phyloP scores from a whole-genome alignment of 2,797 vertebrate genomes.

The Clarias laeviceps region DNA sequence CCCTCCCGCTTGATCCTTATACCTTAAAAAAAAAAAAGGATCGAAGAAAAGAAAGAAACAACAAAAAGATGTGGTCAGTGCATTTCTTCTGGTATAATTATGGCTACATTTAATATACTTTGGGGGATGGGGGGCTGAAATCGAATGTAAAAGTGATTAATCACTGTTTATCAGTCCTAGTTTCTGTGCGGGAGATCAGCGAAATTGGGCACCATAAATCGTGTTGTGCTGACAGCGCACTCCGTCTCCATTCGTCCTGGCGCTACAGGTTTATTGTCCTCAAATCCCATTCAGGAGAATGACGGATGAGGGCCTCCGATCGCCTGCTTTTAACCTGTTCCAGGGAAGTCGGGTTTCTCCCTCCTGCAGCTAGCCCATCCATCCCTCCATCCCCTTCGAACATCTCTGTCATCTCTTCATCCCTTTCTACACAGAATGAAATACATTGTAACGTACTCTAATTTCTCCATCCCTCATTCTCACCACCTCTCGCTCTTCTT shows the following conservation, averaged over 20 bases:
- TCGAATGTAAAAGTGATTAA: slow-evolving; percentile 83
- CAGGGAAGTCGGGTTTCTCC: slow-evolving; percentile 58
- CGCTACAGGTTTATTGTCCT: slow-evolving; percentile 85
- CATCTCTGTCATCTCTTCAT: slow-evolving; percentile 30
- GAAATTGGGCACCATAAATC: slow-evolving; percentile 84
- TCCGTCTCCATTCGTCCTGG: slow-evolving; percentile 83
- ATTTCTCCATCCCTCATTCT: slow-evolving; percentile 24
- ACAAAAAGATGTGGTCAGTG: slow-evolving; percentile 55
- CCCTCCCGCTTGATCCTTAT: slow-evolving; percentile 23
- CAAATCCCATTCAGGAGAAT: slow-evolving; percentile 85
- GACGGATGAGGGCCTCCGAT: slow-evolving; percentile 76
- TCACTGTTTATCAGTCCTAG: slow-evolving; percentile 85
- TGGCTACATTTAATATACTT: slow-evolving; percentile 79
- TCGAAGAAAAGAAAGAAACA: slow-evolving; percentile 36
- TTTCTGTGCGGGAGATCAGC: slow-evolving; percentile 82
- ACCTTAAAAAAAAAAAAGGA: slow-evolving; percentile 32
- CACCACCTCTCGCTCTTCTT: neutral
- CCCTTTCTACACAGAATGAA: slow-evolving; percentile 18
- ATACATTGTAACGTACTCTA: neutral
- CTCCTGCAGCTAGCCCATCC: slow-evolving; percentile 44
- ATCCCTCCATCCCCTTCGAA: slow-evolving; percentile 32
- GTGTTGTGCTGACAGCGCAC: slow-evolving; percentile 76
- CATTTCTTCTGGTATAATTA: slow-evolving; percentile 73
- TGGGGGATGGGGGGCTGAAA: slow-evolving; percentile 72
- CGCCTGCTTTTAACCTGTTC: slow-evolving; percentile 66